Percentiles rank a stretch among this genome's conserved stretches.
Conservation (phyloP, 2,797 vertebrate species). For the Sebastes kiyomatsui region DNA sequence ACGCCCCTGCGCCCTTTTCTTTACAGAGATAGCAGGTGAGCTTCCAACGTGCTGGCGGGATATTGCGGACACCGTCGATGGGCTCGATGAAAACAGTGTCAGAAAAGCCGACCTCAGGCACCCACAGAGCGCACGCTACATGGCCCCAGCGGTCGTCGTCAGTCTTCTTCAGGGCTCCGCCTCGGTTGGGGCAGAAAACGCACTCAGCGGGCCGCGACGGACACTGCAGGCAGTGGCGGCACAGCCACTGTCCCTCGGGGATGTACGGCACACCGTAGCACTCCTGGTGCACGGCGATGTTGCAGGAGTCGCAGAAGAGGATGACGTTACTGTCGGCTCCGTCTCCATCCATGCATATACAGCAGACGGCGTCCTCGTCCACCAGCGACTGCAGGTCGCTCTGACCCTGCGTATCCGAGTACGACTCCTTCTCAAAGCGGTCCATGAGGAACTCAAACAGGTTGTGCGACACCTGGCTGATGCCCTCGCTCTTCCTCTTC, state of each 20-base stretch:
- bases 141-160: slow-evolving; percentile 98
- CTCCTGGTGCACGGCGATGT: slow-evolving; percentile 98
- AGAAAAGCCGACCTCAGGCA: slow-evolving; percentile 97
- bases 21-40: slow-evolving; percentile 98
- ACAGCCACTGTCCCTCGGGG: slow-evolving; percentile 98
- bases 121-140: slow-evolving; percentile 97
- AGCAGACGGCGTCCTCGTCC: slow-evolving; percentile 97
- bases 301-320: slow-evolving; percentile 97
- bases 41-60: slow-evolving; percentile 97
- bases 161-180: slow-evolving; percentile 97
- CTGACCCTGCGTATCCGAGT: slow-evolving; percentile 90
- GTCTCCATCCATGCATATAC: slow-evolving; percentile 98
- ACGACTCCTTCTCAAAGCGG: slow-evolving; percentile 96
- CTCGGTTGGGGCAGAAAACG: slow-evolving; percentile 96
- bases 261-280: slow-evolving; percentile 98
- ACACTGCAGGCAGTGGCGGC: slow-evolving; percentile 94
- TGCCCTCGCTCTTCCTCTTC: slow-evolving; percentile 89
- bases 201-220: slow-evolving; percentile 90
- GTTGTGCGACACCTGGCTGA: slow-evolving; percentile 92
- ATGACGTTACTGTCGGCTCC: slow-evolving; percentile 98
- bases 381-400: slow-evolving; percentile 89
- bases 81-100: slow-evolving; percentile 98
- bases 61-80: slow-evolving; percentile 96
- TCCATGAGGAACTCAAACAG: slow-evolving; percentile 99
- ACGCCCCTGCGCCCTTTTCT: slow-evolving; percentile 94